Evolutionary conservation across 2,888 invertebrate genomes (phyloP), one percentile per base, ranked within the genome.

Genomic region (Drosophila recens): DNA sequence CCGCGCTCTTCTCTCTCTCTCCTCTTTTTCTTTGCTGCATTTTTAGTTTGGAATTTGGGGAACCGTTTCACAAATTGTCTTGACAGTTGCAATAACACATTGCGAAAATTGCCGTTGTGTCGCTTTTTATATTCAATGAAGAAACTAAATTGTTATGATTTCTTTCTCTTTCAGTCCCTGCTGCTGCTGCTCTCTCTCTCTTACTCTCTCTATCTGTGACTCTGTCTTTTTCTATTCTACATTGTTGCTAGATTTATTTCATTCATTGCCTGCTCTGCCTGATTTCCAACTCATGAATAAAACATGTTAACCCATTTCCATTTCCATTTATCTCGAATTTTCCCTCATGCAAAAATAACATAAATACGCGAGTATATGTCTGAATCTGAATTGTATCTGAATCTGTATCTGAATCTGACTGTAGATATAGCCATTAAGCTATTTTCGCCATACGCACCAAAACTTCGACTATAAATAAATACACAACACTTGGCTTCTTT

Each of bases 261-360:
- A 77, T 77, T 77, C 70, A 74, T 46, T 51, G 53, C 63, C 17
- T 42, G 49, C 15, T 52, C 15, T 52, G 51, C 23, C 48, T 36
- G 36, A 53, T 61, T 30, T 61, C 11, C 17, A 46, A 72, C 20
- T 53, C 67, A 68, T 79, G 77, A 78, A 79, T 78, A 79, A 78
- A 79, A 78, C 62, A 78, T 79, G 38, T 84, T 84, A 84, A 84
- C 83, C 87, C 85, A 84, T 87, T 84, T 85, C 87, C 85, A 84
- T 87, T 84, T 85, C 52, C 79, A 87, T 87, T 87, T 75, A 87
- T 81, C 85, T 87, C 54, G 66, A 15, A 66, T 70, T 76, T 67
- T 64, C 23, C 42, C 23, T 40, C 46, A 23, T 30, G 38, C 45
- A 57, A 57, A 57, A 57, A 57, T 23, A 15, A 49, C 40, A 49